Base-by-base conservation (phyloP, 2,888 invertebrate genomes). In the Microplitis manilae region DNA sequence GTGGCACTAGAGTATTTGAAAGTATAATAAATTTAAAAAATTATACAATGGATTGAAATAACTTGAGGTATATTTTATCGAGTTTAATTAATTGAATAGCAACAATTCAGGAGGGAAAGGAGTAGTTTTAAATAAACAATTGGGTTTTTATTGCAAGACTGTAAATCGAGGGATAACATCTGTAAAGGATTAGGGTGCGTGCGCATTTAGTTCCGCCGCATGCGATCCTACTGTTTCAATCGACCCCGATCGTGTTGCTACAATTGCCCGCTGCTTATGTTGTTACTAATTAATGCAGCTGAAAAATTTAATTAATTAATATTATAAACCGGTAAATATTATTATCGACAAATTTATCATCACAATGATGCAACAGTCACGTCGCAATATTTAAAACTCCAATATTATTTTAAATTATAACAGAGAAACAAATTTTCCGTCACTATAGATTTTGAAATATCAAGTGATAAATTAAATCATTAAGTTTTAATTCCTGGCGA, bases 251-350 rank as follows among this genome's bases (percentile, higher is more conserved):
- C 50, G 50, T 5, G 50, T 50, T 13, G 50, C 13, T 50, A 50
- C 50, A 50, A 50, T 50, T 30, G 30, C 30, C 50, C 50, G 50
- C 13, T 50, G 50, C 9, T 50, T 50, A 13, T 50, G 8, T 50
- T 50, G 8, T 50, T 5, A 13, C 50, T 50, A 13, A 59, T 41
- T 59, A 13, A 71, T 59, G 60, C 13, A 9, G 6, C 38, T 20
- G 38, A 59, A 59, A 68, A 30, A 15, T 50, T 59, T 59, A 13
- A 59, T 70, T 13, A 65, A 65, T 65, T 20, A 64, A 60, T 39
- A 6, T 41, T 20, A 15, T 13, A 15, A 17, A 6, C 17, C 7
- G 8, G 8, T 50, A 30, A 30, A 30, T 30, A 30, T 30, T 30
- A 30, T 30, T 2, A 30, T 30, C 30, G 30, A 30, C 30, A 30